phyloP scores from a whole-genome alignment of 2,113 vertebrate genomes.

The Ceratotherium simum region DNA sequence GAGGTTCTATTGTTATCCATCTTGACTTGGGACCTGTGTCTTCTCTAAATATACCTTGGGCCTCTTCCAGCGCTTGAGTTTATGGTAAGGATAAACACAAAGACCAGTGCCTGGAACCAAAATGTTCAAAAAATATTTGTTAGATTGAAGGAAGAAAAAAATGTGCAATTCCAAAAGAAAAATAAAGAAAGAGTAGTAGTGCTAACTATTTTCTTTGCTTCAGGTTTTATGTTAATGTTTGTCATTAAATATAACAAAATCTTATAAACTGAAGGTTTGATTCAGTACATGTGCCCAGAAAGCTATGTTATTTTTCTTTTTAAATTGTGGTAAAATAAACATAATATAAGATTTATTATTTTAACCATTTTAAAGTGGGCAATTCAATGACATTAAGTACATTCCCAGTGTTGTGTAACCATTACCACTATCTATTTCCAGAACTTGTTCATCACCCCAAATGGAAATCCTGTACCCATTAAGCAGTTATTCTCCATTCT shows the following conservation, averaged over 20 bases:
- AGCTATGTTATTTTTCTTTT: background rate
- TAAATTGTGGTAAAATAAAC: background rate
- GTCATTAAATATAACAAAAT: slow-evolving; percentile 13
- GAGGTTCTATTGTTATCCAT: background rate
- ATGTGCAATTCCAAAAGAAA: background rate
- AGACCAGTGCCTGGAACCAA: background rate
- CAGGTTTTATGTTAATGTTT: background rate
- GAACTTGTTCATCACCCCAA: background rate
- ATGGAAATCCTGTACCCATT: background rate
- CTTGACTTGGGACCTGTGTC: background rate
- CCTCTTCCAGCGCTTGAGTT: background rate
- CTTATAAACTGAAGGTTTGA: background rate
- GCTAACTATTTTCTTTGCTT: background rate
- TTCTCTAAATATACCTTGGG: background rate
- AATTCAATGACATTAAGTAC: background rate
- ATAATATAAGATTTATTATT: background rate
- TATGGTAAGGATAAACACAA: background rate
- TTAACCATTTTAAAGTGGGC: background rate
- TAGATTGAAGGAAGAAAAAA: background rate
- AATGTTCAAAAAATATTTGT: background rate
- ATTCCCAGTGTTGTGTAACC: background rate
- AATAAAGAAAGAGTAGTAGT: background rate
- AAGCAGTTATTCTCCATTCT: background rate
- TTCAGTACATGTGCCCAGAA: background rate
- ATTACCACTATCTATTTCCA: background rate